A percentile compares a stretch with the other conserved stretches of the same genome.
Conservation (phyloP, 2,888 invertebrate species). For the Cosmopolites sordidus region DNA sequence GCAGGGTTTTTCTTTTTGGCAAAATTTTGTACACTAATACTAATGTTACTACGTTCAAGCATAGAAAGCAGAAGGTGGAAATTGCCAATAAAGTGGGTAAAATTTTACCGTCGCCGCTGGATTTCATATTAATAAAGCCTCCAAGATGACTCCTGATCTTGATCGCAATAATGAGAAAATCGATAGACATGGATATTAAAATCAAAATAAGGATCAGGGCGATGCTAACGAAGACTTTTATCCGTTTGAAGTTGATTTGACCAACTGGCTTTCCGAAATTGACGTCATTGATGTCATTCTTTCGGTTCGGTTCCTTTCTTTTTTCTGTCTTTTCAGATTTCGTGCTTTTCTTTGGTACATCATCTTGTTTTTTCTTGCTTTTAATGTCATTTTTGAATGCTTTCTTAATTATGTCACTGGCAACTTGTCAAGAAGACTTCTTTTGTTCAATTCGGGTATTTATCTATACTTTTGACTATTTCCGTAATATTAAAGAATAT, state of each 20-base stretch:
- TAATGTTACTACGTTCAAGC: slow-evolving; percentile 33
- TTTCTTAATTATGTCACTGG: too few species aligned
- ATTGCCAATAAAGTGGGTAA: slow-evolving; percentile 34
- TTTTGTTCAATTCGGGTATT: too few species aligned
- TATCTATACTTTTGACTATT: too few species aligned
- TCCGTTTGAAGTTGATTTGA: slow-evolving; percentile 33
- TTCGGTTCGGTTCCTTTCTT: neutral
- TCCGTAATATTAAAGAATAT: too few species aligned
- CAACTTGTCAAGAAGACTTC: too few species aligned
- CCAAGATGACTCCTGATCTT: slow-evolving; percentile 38
- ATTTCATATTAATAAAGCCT: slow-evolving; percentile 43
- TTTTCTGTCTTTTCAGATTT: slow-evolving; percentile 2
- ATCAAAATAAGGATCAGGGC: slow-evolving; percentile 28
- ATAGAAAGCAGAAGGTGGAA: slow-evolving; percentile 35
- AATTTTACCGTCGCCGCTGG: slow-evolving; percentile 40
- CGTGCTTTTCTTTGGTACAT: too few species aligned
- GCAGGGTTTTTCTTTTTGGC: slow-evolving; percentile 28
- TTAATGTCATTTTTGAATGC: neutral
- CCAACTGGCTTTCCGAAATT: slow-evolving; percentile 38
- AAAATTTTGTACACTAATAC: slow-evolving; percentile 36
- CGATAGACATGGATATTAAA: slow-evolving; percentile 34
- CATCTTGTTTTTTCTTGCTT: slow-evolving; percentile 3
- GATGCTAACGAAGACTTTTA: slow-evolving; percentile 34
- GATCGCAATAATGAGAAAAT: slow-evolving; percentile 36
- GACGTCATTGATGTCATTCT: slow-evolving; percentile 21